Percentiles rank a stretch among this genome's conserved stretches.
phyloP scores from a whole-genome alignment of 2,888 invertebrate species.

The Pyralis farinalis region DNA sequence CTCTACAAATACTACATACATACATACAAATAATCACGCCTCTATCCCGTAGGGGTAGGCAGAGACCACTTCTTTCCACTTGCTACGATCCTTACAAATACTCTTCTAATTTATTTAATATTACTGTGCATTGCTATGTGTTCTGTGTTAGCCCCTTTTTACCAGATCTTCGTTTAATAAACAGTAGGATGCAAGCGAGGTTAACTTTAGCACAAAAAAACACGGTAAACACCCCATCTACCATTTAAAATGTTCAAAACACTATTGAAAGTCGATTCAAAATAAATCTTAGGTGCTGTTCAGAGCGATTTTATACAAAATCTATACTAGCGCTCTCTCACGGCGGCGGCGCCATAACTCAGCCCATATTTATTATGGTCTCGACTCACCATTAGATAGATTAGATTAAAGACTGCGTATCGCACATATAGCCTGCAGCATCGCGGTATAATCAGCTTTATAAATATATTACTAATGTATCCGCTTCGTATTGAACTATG shows the following conservation, averaged over 20 bases:
- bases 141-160: too few species aligned
- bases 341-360: slow-evolving; percentile 45
- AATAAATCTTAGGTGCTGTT: not conserved
- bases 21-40: too few species aligned
- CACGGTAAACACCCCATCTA: too few species aligned
- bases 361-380: slow-evolving; percentile 51
- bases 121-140: too few species aligned
- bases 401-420: slow-evolving; percentile 58
- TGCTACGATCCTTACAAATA: too few species aligned
- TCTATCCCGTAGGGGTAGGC: too few species aligned
- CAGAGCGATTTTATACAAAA: not conserved
- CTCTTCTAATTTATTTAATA: too few species aligned
- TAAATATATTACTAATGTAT: slow-evolving; percentile 35
- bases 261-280: not conserved
- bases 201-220: too few species aligned
- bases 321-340: slow-evolving; percentile 22
- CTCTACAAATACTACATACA: too few species aligned
- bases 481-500: slow-evolving; percentile 22
- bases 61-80: too few species aligned
- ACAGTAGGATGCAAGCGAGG: not conserved
- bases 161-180: too few species aligned
- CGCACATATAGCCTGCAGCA: slow-evolving; percentile 38
- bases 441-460: slow-evolving; percentile 21
- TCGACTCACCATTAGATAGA: slow-evolving; percentile 44
- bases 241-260: not conserved